A percentile compares a stretch with the other conserved stretches of the same genome.
Conservation (phyloP, 2,113 vertebrate genomes). For the Telmatochromis sp. region DNA sequence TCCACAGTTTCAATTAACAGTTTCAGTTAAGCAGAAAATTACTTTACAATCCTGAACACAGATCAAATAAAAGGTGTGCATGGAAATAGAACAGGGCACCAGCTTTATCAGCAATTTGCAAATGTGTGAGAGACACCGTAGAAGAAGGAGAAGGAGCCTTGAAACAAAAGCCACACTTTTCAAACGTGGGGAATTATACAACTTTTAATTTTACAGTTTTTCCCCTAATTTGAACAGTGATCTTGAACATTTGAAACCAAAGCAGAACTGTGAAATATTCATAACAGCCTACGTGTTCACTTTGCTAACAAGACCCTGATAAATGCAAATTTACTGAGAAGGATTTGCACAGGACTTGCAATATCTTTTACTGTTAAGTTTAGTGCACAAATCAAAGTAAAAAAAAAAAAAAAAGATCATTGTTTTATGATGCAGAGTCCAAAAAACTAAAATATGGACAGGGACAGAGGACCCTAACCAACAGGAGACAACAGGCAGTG, state of each 20-base stretch:
- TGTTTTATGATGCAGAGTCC: not conserved
- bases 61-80: not conserved
- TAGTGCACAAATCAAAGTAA: not conserved
- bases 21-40: constrained; percentile 60
- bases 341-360: not conserved
- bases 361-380: not conserved
- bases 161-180: not conserved
- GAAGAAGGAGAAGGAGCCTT: not conserved
- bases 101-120: constrained; percentile 4
- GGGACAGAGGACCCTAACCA: not conserved
- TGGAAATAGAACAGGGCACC: not conserved
- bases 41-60: not conserved
- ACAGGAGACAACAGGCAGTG: not conserved
- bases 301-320: not conserved
- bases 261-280: not conserved
- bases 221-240: not conserved
- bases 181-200: not conserved
- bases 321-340: not conserved
- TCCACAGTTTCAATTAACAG: constrained; percentile 38
- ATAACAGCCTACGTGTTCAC: not conserved
- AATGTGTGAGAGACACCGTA: not conserved
- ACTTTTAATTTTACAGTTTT: not conserved
- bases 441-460: not conserved
- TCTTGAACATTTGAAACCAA: not conserved
- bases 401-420: not conserved